A percentile compares a stretch with the other conserved stretches of the same genome.
These are phyloP conservation scores for Callospermophilus lateralis DNA, from an alignment of 2,113 vertebrate species.

Conservation along the genomic window DNA sequence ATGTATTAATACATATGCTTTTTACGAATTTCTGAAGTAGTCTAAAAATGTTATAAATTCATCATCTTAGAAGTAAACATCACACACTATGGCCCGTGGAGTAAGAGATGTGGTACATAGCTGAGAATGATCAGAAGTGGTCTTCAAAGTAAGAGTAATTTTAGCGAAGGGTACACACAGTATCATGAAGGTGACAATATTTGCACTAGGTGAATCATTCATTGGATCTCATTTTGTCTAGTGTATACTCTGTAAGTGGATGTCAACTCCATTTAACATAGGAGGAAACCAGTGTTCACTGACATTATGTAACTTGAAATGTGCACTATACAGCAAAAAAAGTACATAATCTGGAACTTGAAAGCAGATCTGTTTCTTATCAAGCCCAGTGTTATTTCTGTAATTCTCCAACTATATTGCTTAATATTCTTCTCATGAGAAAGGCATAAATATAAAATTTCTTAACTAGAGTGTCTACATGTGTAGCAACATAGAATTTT, in stretches of 20 bases:
- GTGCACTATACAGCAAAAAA: constrained; percentile 3
- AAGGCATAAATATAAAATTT: not conserved
- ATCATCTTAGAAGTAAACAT: constrained; percentile 1
- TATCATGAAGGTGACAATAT: not conserved
- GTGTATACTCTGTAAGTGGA: not conserved
- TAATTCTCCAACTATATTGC: not conserved
- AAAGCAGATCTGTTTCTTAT: not conserved
- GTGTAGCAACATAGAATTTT: not conserved
- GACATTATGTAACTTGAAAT: not conserved
- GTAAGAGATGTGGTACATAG: not conserved
- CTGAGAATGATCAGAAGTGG: not conserved
- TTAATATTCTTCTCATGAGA: constrained; percentile 21
- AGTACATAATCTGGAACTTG: not conserved
- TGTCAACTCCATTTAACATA: not conserved
- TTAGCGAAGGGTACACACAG: not conserved
- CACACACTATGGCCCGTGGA: not conserved
- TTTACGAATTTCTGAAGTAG: not conserved
- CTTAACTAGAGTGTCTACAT: not conserved
- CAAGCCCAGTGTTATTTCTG: not conserved
- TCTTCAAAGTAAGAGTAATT: not conserved
- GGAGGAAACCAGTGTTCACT: not conserved
- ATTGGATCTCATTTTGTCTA: not conserved
- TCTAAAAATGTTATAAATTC: constrained; percentile 3
- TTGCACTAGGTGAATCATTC: not conserved
- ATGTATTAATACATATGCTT: not conserved